Evolutionary conservation across 2,888 invertebrate species (phyloP).

Genomic region (Sympetrum striolatum): DNA sequence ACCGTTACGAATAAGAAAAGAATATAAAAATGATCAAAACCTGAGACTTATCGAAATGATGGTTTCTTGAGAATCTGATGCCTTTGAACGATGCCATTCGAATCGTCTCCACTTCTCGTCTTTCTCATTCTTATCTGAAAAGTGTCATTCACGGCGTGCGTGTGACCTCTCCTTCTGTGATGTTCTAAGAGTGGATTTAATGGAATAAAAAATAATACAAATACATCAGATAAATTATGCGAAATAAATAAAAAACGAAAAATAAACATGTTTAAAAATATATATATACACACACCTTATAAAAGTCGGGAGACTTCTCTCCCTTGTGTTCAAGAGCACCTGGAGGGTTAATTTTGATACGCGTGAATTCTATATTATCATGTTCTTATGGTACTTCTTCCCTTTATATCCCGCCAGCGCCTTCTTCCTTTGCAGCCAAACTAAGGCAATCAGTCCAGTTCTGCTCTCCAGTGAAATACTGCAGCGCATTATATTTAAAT

Average conservation of each 20-base stretch:
- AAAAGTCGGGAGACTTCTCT: not conserved
- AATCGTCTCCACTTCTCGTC: not conserved
- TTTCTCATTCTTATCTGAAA: not conserved
- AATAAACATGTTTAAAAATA: not conserved
- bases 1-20: not conserved
- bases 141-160: not conserved
- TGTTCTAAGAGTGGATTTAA: slow-evolving; percentile 9
- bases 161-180: slow-evolving; percentile 35
- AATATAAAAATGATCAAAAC: not conserved
- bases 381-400: not conserved
- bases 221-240: not conserved
- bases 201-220: not conserved
- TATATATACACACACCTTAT: not conserved
- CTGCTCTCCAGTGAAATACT: too few species aligned
- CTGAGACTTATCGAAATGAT: not conserved
- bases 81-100: not conserved
- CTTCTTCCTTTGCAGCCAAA: not conserved
- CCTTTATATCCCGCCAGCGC: not conserved
- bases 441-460: too few species aligned
- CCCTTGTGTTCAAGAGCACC: slow-evolving; percentile 35
- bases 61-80: not conserved
- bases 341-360: slow-evolving; percentile 24
- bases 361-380: not conserved
- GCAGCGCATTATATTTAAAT: too few species aligned
- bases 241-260: not conserved